These are phyloP conservation scores for Periphyllus acericola DNA, from an alignment of 2,888 invertebrate species.

Conservation along the genomic window DNA sequence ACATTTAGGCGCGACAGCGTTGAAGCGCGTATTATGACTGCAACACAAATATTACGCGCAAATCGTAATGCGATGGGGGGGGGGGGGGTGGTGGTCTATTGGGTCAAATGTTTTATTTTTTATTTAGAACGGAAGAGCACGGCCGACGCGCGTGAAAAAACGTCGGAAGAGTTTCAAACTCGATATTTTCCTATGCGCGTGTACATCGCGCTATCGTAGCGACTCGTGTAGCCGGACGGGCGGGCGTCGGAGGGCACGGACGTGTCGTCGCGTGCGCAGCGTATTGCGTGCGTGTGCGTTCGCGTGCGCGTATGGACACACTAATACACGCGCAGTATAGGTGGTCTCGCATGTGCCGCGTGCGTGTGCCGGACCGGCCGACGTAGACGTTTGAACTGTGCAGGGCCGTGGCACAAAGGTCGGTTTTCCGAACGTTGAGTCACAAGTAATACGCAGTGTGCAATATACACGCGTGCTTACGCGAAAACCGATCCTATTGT, in stretches of 20 bases:
- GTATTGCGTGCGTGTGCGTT: background rate
- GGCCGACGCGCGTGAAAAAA: background rate
- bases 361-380: background rate
- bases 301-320: background rate
- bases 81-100: too few species aligned
- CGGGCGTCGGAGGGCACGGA: background rate
- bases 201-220: too few species aligned
- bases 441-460: background rate
- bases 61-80: too few species aligned
- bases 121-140: too few species aligned
- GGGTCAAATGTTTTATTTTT: too few species aligned
- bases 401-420: constrained; percentile 1
- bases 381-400: background rate
- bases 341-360: too few species aligned
- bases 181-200: too few species aligned
- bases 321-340: background rate
- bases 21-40: too few species aligned
- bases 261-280: background rate
- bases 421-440: background rate
- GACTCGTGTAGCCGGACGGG: background rate
- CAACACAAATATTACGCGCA: too few species aligned
- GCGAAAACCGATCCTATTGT: constrained; percentile 27
- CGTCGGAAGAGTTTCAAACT: background rate
- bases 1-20: too few species aligned
- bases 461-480: background rate